phyloP scores from a whole-genome alignment of 2,113 vertebrate species.

The Monopterus albus region DNA sequence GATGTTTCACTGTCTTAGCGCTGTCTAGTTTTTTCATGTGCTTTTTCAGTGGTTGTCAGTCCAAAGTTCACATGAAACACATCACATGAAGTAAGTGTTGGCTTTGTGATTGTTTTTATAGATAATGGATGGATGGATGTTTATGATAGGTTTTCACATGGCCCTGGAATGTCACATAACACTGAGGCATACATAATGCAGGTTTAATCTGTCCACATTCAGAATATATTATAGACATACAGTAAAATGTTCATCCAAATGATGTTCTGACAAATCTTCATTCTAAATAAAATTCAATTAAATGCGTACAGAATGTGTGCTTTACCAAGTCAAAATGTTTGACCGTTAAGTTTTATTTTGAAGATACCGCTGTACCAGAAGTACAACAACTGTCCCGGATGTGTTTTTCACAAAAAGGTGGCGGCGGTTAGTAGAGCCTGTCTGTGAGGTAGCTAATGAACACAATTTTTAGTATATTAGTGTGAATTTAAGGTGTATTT shows the following conservation, averaged over 20 bases:
- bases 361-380: slow-evolving; percentile 24
- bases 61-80: background rate
- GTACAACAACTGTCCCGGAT: slow-evolving; percentile 31
- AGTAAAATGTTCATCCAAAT: no score
- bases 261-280: no score
- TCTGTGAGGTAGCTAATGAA: no score
- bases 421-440: background rate
- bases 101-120: background rate
- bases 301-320: background rate
- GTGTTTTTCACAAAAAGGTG: background rate
- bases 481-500: background rate
- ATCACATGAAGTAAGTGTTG: background rate
- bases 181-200: no score
- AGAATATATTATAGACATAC: no score
- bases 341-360: background rate
- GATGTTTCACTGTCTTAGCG: no score
- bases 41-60: background rate
- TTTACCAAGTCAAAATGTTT: background rate
- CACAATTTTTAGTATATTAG: background rate
- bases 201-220: no score
- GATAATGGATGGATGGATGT: no score
- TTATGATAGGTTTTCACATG: background rate
- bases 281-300: no score
- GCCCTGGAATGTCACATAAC: background rate
- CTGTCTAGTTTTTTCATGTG: background rate